A percentile compares a stretch with the other conserved stretches of the same genome.
These are phyloP conservation scores for Hymenopus coronatus DNA, from an alignment of 2,888 invertebrate species.

Conservation along the genomic window DNA sequence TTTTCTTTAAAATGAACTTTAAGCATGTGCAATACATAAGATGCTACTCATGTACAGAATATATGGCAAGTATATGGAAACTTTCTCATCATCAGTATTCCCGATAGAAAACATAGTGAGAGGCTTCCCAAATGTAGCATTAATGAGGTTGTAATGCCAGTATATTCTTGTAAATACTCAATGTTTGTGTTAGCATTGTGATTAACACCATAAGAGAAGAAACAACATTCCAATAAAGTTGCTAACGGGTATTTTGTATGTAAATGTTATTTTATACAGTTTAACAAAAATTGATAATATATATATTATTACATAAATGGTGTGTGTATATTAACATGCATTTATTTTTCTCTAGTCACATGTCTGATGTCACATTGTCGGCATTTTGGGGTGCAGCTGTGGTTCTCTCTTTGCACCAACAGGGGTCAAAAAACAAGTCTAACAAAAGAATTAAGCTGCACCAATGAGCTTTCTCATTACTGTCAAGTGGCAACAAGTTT, in stretches of 20 bases:
- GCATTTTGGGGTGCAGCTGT: neutral
- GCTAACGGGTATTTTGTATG: constrained; percentile 17
- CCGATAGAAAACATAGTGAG: neutral
- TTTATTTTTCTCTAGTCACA: neutral
- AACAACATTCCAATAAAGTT: constrained; percentile 15
- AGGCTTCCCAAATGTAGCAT: neutral
- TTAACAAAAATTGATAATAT: neutral
- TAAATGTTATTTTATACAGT: constrained; percentile 1
- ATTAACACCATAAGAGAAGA: neutral
- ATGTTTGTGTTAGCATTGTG: neutral
- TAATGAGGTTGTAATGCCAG: neutral
- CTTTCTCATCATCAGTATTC: neutral
- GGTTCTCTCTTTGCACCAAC: neutral
- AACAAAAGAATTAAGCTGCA: neutral
- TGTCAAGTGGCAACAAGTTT: neutral
- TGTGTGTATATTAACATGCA: neutral
- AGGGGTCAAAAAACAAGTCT: neutral
- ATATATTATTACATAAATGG: neutral
- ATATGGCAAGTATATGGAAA: neutral
- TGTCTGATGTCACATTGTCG: neutral
- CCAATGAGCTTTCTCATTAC: neutral
- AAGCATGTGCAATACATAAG: neutral
- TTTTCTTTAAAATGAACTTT: neutral
- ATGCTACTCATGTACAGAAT: neutral
- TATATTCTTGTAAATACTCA: neutral